Evolutionary conservation across 2,113 vertebrate genomes (phyloP), one percentile per base, ranked within the genome.

Genomic region (Meles meles): DNA sequence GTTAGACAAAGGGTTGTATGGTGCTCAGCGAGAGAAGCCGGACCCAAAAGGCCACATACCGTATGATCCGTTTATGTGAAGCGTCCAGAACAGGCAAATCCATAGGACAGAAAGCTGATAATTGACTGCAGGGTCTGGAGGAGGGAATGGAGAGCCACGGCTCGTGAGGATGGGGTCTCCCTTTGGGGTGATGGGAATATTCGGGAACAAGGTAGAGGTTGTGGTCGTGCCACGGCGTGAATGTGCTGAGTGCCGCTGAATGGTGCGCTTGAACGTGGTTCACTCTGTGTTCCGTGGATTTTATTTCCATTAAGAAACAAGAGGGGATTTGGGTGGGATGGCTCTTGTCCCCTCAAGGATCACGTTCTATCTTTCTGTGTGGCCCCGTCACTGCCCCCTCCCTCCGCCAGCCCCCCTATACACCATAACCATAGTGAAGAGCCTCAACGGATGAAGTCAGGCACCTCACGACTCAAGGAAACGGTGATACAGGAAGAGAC

Each of bases 31-130:
- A 59, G 29, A 87, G 87, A 20, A n/a, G 84, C 25, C 71, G 20
- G 44, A 21, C 31, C 11, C 34, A 0, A 5, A 44, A 17, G 39
- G 10, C 23, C 72, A 4, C 9, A 0, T 3, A 0, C 18, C 0
- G 13, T 14, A 2, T 12, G 9, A 4, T 3, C 47, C 34, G 6
- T 2, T 49, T 17, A 6, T 13, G 10, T 1, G 65, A 37, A 27
- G n/a, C 4, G 5, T 11, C 74, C 7, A 1, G 25, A 37, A 61
- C 1, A 44, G 47, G 65, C 10, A 34, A 15, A n/a, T 42, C 1
- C 1, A 0, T 0, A 7, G 47, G 29, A n/a, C 5, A 23, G 65
- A 20, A 49, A 1, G 18, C 59, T 31, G 57, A 23, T 0, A 0
- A 25, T 1, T 18, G 47, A 25, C 10, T 20, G 37, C n/a, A 20